These are phyloP conservation scores for Saccostrea glomerata DNA, from an alignment of 1,140 invertebrate species.

Conservation along the genomic window DNA sequence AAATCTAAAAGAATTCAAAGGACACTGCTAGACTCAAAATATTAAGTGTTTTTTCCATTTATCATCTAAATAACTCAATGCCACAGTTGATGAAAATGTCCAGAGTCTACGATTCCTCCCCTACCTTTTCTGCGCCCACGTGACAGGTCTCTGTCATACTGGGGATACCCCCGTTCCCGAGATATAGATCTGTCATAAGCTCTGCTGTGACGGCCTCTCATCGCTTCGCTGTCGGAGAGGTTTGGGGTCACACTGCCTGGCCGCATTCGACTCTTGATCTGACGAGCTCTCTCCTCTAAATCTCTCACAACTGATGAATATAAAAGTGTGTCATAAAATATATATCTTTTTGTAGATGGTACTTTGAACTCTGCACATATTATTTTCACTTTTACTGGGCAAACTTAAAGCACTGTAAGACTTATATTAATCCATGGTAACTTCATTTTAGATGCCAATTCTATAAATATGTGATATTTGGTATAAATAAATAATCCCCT, in stretches of 20 bases:
- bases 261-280: conserved; percentile 85
- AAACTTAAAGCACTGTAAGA: too few species aligned
- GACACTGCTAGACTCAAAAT: background rate
- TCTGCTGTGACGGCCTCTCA: conserved; percentile 53
- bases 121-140: conserved; percentile 50
- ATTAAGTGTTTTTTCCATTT: background rate
- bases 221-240: conserved; percentile 69
- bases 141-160: conserved; percentile 55
- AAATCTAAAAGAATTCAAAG: background rate
- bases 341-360: too few species aligned
- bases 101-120: conserved; percentile 34
- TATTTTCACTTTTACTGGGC: too few species aligned
- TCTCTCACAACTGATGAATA: conserved; percentile 83
- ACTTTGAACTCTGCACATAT: too few species aligned
- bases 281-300: conserved; percentile 89
- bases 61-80: too few species aligned
- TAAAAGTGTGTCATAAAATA: background rate
- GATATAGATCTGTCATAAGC: conserved; percentile 61
- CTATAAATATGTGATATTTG: too few species aligned
- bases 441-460: too few species aligned
- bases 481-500: too few species aligned
- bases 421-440: too few species aligned
- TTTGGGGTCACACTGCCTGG: conserved; percentile 56
- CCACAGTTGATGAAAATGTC: background rate
- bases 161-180: conserved; percentile 57